Conservation (phyloP, 1,140 invertebrate genomes). For the Aethina tumida region DNA sequence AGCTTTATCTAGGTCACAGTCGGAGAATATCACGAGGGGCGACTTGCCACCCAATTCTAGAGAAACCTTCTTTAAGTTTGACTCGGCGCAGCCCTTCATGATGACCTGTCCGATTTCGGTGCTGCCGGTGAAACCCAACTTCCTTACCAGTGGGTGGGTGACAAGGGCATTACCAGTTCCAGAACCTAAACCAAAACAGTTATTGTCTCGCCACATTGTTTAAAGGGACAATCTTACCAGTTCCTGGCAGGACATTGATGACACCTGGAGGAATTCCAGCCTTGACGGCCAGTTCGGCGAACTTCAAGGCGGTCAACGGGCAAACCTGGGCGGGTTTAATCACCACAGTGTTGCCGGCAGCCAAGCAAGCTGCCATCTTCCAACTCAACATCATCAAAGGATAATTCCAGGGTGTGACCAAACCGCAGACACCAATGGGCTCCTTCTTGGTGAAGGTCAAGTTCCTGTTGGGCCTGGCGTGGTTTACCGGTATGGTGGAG, state of each 20-base stretch:
- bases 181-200: constrained; percentile 38
- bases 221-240: constrained; percentile 40
- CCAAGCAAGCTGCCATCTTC: constrained; percentile 95
- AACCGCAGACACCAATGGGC: constrained; percentile 85
- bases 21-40: constrained; percentile 85
- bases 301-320: constrained; percentile 86
- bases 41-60: constrained; percentile 93
- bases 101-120: constrained; percentile 80
- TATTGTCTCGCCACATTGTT: constrained; percentile 6
- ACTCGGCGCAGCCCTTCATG: constrained; percentile 79
- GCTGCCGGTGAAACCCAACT: constrained; percentile 91
- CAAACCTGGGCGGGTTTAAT: constrained; percentile 92
- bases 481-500: constrained; percentile 78
- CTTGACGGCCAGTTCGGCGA: constrained; percentile 74
- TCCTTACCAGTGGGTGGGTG: constrained; percentile 72
- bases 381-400: constrained; percentile 96
- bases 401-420: constrained; percentile 98
- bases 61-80: constrained; percentile 89
- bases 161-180: constrained; percentile 76
- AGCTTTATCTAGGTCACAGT: constrained; percentile 88
- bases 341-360: constrained; percentile 86
- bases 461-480: constrained; percentile 83
- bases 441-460: constrained; percentile 82
- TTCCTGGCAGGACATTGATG: constrained; percentile 83
- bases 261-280: constrained; percentile 93